These are phyloP conservation scores for Rhinolophus ferrumequinum DNA, from an alignment of 2,113 vertebrate species.

Conservation along the genomic window DNA sequence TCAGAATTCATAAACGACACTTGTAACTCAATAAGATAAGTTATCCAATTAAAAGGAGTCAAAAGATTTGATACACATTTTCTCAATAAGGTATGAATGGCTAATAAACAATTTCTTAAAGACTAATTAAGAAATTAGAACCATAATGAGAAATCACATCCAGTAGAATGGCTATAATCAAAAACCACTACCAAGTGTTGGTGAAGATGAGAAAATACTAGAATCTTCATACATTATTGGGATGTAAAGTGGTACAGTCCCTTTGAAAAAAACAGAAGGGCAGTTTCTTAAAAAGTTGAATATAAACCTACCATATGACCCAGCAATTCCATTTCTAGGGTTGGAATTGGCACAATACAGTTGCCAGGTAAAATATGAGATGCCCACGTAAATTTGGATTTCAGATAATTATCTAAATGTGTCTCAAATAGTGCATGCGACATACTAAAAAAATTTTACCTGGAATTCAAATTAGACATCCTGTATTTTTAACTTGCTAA, in stretches of 20 bases:
- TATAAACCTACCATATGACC: neutral
- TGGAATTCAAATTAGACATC: neutral
- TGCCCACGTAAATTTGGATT: neutral
- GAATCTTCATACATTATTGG: neutral
- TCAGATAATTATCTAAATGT: neutral
- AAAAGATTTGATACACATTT: constrained; percentile 1
- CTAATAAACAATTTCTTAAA: constrained; percentile 20
- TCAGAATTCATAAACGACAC: neutral
- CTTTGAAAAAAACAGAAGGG: neutral
- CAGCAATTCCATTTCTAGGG: neutral
- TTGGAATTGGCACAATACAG: neutral
- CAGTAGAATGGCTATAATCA: neutral
- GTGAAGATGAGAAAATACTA: neutral
- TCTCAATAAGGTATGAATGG: neutral
- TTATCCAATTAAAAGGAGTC: neutral
- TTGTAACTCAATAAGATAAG: neutral
- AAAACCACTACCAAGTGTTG: neutral
- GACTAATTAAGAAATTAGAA: neutral
- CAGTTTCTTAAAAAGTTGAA: neutral
- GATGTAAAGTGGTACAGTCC: neutral
- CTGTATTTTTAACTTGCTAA: neutral
- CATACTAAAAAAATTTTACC: neutral
- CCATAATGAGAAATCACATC: neutral
- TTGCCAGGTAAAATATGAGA: neutral
- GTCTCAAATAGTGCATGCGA: neutral